Percentiles rank a stretch among this genome's conserved stretches.
Conservation (phyloP, 2,113 vertebrate genomes). For the Phyllostomus hastatus region DNA sequence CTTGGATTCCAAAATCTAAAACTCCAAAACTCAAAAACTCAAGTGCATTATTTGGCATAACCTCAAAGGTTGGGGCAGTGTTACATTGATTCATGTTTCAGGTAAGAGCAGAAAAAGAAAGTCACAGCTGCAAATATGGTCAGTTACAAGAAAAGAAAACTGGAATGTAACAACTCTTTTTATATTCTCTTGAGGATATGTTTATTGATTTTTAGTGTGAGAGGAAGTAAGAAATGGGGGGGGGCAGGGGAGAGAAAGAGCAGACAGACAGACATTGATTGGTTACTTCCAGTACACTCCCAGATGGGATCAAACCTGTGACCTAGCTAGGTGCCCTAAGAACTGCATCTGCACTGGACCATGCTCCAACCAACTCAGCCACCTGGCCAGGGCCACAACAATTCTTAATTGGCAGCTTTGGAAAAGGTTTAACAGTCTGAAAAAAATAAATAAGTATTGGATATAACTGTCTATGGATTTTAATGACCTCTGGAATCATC, state of each 20-base stretch:
- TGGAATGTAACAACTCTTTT: neutral
- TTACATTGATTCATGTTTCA: neutral
- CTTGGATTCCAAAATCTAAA: neutral
- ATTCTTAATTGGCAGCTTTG: neutral
- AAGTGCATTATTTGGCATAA: neutral
- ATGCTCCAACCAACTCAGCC: no score
- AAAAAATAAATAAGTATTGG: neutral
- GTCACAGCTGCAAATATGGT: neutral
- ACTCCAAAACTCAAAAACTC: neutral
- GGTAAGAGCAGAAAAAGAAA: slow-evolving; percentile 12
- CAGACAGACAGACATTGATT: no score
- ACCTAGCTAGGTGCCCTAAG: no score
- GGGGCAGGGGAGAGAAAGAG: no score
- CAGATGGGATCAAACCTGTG: no score
- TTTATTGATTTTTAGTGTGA: no score
- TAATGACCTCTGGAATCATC: neutral
- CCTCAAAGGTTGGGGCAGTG: neutral
- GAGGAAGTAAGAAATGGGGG: no score
- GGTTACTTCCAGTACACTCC: no score
- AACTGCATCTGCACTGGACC: no score
- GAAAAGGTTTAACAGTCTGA: neutral
- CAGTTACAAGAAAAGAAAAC: neutral
- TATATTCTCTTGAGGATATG: no score
- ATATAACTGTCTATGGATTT: neutral
- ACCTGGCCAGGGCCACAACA: neutral